Evolutionary conservation across 2,888 invertebrate genomes (phyloP).

Genomic region (Papilio demoleus): DNA sequence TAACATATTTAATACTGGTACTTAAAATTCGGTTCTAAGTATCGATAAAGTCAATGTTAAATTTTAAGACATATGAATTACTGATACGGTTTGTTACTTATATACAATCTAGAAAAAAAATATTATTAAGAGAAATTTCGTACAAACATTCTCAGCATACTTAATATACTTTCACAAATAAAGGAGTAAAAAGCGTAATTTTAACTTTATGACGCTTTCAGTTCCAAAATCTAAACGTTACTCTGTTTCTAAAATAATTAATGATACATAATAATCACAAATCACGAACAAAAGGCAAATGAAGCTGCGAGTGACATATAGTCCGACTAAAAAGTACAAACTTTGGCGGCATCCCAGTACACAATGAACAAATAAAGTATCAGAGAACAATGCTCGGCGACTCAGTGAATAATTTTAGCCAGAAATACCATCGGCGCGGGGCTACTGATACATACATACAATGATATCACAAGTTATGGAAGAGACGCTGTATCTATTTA

Average conservation of each 20-base stretch:
- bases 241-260: slow-evolving; percentile 16
- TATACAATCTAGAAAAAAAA: not conserved
- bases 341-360: slow-evolving; percentile 49
- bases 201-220: slow-evolving; percentile 4
- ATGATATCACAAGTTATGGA: slow-evolving; percentile 52
- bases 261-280: slow-evolving; percentile 17
- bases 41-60: not conserved
- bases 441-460: slow-evolving; percentile 54
- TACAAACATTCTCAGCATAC: too few relatives aligned
- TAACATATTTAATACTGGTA: not conserved
- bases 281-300: slow-evolving; percentile 35
- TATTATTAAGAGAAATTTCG: not conserved
- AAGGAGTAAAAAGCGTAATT: not conserved
- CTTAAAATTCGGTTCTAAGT: not conserved
- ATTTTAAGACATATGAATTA: not conserved
- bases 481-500: slow-evolving; percentile 42
- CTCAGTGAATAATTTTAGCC: slow-evolving; percentile 81
- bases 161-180: too few relatives aligned
- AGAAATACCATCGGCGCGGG: slow-evolving; percentile 64
- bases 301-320: slow-evolving; percentile 40
- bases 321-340: slow-evolving; percentile 44
- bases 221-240: slow-evolving; percentile 1
- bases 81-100: not conserved
- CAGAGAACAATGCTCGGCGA: slow-evolving; percentile 78
- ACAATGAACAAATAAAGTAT: slow-evolving; percentile 76